Conservation (phyloP, 2,888 invertebrate genomes). For the Cetonia aurata region DNA sequence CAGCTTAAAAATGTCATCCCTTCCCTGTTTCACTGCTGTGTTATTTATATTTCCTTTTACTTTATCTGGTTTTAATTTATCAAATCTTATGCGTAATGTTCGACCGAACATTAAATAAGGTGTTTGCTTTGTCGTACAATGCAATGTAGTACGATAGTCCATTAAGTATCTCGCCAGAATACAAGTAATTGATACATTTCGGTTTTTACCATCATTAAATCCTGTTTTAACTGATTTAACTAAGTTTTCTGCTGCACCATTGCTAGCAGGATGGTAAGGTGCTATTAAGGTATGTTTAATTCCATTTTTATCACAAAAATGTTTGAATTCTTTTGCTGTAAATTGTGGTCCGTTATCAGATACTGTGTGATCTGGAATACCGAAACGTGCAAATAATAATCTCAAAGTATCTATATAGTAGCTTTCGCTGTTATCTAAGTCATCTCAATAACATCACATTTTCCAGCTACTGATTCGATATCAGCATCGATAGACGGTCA, state of each 20-base stretch:
- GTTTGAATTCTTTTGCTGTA: background rate
- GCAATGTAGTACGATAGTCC: too few relatives aligned
- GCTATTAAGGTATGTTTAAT: constrained; percentile 7
- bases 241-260: too few relatives aligned
- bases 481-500: constrained; percentile 36
- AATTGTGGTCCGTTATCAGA: constrained; percentile 24
- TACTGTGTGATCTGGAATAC: background rate
- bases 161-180: too few relatives aligned
- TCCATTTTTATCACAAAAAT: too few relatives aligned
- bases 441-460: background rate
- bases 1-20: background rate
- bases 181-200: too few relatives aligned
- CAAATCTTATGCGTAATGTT: constrained; percentile 28
- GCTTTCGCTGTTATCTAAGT: background rate
- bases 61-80: constrained; percentile 33
- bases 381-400: constrained; percentile 11
- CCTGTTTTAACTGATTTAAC: too few relatives aligned
- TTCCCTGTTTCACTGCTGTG: background rate
- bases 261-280: constrained; percentile 26
- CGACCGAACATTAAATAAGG: constrained; percentile 16
- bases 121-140: too few relatives aligned
- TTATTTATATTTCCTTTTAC: constrained; percentile 4
- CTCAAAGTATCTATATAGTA: constrained; percentile 7
- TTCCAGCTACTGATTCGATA: too few relatives aligned
- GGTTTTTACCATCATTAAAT: too few relatives aligned